Conservation (phyloP, 2,888 invertebrate genomes). For the Autographa gamma region DNA sequence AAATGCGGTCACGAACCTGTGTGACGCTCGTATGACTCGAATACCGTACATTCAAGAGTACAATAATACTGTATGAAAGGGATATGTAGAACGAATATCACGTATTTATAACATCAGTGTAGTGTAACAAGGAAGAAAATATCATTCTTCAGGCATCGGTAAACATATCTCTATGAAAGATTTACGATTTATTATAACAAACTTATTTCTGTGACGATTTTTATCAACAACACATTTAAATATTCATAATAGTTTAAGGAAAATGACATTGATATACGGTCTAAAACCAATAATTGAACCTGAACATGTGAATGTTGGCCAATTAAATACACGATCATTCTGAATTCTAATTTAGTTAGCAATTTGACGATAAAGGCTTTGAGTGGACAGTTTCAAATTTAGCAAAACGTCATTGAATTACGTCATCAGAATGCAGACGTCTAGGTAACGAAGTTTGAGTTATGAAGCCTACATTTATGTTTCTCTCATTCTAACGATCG, state of each 20-base stretch:
- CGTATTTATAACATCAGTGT: not conserved
- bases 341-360: not conserved
- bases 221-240: too few species aligned
- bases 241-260: too few species aligned
- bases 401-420: not conserved
- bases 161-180: too few species aligned
- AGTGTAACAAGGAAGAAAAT: not conserved
- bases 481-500: not conserved
- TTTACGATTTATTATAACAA: too few species aligned
- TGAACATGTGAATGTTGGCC: too few species aligned
- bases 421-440: not conserved
- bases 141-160: not conserved
- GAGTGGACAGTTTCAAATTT: too few species aligned
- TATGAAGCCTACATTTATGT: not conserved
- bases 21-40: conserved; percentile 7
- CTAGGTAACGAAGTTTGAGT: not conserved
- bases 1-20: conserved; percentile 23
- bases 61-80: not conserved
- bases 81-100: not conserved
- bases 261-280: too few species aligned
- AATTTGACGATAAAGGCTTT: not conserved
- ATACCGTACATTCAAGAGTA: not conserved
- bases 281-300: too few species aligned
- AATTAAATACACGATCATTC: not conserved
- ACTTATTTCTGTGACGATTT: too few species aligned